phyloP scores from a whole-genome alignment of 2,797 vertebrate species.

The Eupleurogrammus muticus region DNA sequence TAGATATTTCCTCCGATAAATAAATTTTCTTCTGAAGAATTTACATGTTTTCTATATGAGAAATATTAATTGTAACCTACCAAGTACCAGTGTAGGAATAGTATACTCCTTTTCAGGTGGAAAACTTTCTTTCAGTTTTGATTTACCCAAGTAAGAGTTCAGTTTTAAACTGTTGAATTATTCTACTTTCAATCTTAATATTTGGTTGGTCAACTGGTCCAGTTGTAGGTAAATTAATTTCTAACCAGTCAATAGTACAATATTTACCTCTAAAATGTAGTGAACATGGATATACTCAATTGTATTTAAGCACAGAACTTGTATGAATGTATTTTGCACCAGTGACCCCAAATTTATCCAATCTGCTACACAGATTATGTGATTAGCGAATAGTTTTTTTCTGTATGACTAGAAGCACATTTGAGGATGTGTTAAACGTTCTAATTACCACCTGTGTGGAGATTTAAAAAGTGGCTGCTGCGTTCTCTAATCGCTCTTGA shows the following conservation, averaged over 20 bases:
- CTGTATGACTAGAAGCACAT: background rate
- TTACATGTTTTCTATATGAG: too few relatives aligned
- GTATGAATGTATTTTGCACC: background rate
- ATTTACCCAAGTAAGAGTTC: too few relatives aligned
- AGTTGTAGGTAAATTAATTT: background rate
- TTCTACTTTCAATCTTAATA: too few relatives aligned
- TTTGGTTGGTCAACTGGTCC: background rate
- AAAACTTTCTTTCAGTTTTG: too few relatives aligned
- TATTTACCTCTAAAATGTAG: background rate
- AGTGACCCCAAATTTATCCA: background rate
- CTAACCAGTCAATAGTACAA: background rate
- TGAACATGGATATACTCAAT: background rate
- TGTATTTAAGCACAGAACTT: background rate
- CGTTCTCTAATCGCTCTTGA: constrained; percentile 9
- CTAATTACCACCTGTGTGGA: background rate
- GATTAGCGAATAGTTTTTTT: background rate
- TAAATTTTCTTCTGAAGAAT: too few relatives aligned
- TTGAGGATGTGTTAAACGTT: background rate
- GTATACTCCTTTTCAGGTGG: too few relatives aligned
- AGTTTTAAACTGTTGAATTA: too few relatives aligned
- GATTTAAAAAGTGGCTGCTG: background rate
- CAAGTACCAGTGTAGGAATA: background rate
- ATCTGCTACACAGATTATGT: background rate
- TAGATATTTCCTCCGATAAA: too few relatives aligned
- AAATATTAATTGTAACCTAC: too few relatives aligned